Evolutionary conservation across 2,888 invertebrate species (phyloP).

Genomic region (Pyrrhosoma nymphula): DNA sequence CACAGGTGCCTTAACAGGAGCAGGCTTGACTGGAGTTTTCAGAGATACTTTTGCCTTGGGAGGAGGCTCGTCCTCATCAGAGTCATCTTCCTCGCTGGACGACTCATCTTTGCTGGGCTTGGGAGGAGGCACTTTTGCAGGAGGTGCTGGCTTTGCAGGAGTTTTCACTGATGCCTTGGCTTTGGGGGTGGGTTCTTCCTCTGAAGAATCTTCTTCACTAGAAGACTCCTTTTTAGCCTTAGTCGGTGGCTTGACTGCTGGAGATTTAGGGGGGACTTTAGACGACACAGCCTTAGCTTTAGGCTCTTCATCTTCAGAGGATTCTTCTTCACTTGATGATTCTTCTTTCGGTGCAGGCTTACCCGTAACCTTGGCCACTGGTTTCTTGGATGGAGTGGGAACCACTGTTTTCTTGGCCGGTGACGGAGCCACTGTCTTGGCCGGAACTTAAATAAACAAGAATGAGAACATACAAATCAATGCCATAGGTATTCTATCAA

Average conservation of each 20-base stretch:
- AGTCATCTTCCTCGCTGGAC: conserved; percentile 69
- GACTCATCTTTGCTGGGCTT: conserved; percentile 70
- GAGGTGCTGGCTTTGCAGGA: conserved; percentile 73
- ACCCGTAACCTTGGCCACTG: conserved; percentile 70
- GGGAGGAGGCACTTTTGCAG: conserved; percentile 71
- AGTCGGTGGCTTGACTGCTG: conserved; percentile 69
- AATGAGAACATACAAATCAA: conserved; percentile 70
- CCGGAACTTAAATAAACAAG: conserved; percentile 75
- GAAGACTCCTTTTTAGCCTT: conserved; percentile 74
- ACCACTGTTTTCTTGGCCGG: conserved; percentile 72
- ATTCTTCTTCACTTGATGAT: conserved; percentile 70
- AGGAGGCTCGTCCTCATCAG: conserved; percentile 71
- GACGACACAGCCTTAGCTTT: conserved; percentile 61
- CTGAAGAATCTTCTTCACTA: conserved; percentile 77
- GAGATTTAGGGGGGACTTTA: conserved; percentile 17
- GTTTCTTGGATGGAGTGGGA: conserved; percentile 74
- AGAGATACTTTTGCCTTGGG: conserved; percentile 73
- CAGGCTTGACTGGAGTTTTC: conserved; percentile 73
- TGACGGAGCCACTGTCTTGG: conserved; percentile 70
- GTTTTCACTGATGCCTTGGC: conserved; percentile 67
- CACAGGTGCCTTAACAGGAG: conserved; percentile 54
- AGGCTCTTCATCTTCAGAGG: conserved; percentile 69
- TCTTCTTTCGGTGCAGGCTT: conserved; percentile 71
- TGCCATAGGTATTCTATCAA: too few species aligned
- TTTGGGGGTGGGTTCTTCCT: conserved; percentile 73